Percentiles rank a stretch among this genome's conserved stretches.
phyloP scores from a whole-genome alignment of 2,113 vertebrate species.

The Erinaceus europaeus region DNA sequence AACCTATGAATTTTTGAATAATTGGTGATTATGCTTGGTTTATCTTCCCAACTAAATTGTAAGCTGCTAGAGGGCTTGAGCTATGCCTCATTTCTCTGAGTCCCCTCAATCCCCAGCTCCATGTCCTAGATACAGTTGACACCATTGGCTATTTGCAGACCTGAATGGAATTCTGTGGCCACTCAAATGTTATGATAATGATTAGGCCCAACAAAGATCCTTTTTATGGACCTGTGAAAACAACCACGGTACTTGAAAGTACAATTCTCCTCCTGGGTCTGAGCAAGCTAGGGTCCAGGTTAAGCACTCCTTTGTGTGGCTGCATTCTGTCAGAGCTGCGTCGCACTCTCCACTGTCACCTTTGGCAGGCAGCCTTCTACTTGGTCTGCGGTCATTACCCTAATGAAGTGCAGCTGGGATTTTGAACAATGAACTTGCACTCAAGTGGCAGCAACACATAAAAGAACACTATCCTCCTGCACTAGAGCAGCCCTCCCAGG shows the following conservation, averaged over 20 bases:
- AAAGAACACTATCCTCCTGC: conserved; percentile 26
- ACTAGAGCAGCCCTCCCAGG: not conserved
- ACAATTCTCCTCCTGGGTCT: conserved; percentile 21
- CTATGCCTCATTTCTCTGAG: not conserved
- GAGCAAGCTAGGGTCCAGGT: conserved; percentile 58
- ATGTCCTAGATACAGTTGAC: conserved; percentile 16
- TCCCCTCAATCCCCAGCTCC: conserved; percentile 5
- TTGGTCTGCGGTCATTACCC: conserved; percentile 43
- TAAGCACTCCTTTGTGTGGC: conserved; percentile 49
- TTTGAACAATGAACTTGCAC: conserved; percentile 40
- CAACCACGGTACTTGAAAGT: conserved; percentile 36
- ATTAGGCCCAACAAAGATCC: conserved; percentile 42
- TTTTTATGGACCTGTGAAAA: conserved; percentile 43
- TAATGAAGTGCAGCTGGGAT: conserved; percentile 68
- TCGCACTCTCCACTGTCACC: conserved; percentile 56
- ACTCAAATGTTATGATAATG: conserved; percentile 18
- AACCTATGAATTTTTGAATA: not conserved
- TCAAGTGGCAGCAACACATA: conserved; percentile 38
- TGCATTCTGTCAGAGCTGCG: conserved; percentile 28
- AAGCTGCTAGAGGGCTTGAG: conserved; percentile 50
- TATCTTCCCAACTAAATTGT: conserved; percentile 47
- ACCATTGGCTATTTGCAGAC: conserved; percentile 22
- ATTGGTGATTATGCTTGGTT: conserved; percentile 1
- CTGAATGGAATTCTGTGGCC: not conserved
- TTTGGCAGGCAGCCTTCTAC: conserved; percentile 60